A percentile compares a stretch with the other conserved stretches of the same genome.
phyloP scores from a whole-genome alignment of 2,797 vertebrate genomes.

The Tympanoctomys barrerae region DNA sequence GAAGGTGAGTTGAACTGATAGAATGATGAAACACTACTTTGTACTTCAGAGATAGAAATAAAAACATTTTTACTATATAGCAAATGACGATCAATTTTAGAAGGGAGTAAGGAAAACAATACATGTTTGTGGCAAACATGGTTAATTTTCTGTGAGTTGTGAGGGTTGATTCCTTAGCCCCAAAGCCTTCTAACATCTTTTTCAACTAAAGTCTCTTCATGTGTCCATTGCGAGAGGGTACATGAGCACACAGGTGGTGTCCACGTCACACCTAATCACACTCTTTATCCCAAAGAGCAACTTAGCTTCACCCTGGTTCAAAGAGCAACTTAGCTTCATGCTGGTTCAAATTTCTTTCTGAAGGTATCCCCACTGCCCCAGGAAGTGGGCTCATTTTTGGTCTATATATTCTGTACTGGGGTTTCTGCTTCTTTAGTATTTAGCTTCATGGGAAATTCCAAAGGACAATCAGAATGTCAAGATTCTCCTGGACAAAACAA shows the following conservation, averaged over 20 bases:
- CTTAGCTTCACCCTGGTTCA: neutral
- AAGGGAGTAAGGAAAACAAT: neutral
- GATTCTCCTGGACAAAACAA: neutral
- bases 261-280: neutral
- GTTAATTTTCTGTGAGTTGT: neutral
- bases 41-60: neutral
- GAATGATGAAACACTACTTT: neutral
- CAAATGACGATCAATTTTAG: neutral
- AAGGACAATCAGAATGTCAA: neutral
- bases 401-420: neutral
- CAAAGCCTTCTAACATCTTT: neutral
- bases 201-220: neutral
- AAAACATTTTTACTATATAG: neutral
- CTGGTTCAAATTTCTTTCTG: neutral
- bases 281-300: accelerated
- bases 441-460: neutral
- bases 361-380: neutral
- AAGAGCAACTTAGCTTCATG: neutral
- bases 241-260: neutral
- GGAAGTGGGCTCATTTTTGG: neutral
- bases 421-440: neutral
- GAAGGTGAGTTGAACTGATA: neutral
- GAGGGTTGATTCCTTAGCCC: neutral
- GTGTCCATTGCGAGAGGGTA: neutral
- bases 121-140: neutral